phyloP scores from a whole-genome alignment of 2,888 invertebrate genomes.

The Heliconius ethilla region DNA sequence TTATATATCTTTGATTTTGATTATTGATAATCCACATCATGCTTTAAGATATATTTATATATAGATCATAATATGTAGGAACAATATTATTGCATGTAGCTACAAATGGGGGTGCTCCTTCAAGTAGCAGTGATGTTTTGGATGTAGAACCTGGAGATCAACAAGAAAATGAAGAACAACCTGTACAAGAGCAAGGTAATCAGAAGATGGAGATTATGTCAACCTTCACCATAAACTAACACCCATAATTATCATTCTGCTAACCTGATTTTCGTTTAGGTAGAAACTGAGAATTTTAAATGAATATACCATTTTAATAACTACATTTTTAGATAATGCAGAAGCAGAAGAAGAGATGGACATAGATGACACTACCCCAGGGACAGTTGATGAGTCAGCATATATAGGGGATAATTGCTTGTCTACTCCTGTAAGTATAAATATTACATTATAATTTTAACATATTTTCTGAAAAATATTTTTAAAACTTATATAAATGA shows the following conservation, averaged over 20 bases:
- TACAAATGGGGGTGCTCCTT: constrained; percentile 67
- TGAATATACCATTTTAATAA: background rate
- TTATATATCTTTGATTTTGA: background rate
- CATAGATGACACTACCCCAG: constrained; percentile 71
- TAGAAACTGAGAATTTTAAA: background rate
- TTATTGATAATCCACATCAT: background rate
- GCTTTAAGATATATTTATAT: background rate
- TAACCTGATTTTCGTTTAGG: background rate
- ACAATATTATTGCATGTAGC: constrained; percentile 53
- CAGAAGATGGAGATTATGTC: constrained; percentile 23
- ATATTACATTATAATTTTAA: too few species aligned
- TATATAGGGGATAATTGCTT: constrained; percentile 79
- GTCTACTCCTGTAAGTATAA: constrained; percentile 71
- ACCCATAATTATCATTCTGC: constrained; percentile 10
- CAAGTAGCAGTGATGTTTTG: constrained; percentile 74
- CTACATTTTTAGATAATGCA: constrained; percentile 53
- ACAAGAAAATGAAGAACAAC: constrained; percentile 59
- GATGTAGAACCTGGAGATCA: constrained; percentile 62
- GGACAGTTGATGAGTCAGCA: constrained; percentile 66
- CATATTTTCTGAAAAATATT: too few species aligned
- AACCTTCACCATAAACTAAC: constrained; percentile 5
- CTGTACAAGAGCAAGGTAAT: constrained; percentile 63
- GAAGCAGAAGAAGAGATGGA: constrained; percentile 77
- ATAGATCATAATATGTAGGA: constrained; percentile 33
- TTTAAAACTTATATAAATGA: too few species aligned